phyloP scores from a whole-genome alignment of 1,140 invertebrate species.

The Samia ricini region DNA sequence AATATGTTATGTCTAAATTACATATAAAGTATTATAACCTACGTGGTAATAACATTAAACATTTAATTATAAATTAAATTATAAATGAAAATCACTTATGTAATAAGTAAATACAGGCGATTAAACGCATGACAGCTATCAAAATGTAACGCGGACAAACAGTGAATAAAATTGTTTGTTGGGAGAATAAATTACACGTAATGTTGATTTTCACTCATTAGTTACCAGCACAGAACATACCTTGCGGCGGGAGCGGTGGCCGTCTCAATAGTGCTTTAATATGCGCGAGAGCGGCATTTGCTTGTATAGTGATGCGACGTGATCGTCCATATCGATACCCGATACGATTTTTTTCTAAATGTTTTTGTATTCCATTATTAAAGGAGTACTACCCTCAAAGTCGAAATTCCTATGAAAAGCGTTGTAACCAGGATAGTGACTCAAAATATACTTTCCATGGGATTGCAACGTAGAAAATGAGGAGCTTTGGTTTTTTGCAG shows the following conservation, averaged over 20 bases:
- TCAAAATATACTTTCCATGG: too few species aligned
- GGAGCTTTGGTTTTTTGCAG: too few species aligned
- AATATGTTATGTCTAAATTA: too few species aligned
- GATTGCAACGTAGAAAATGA: too few species aligned
- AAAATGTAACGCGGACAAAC: background rate
- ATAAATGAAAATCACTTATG: background rate
- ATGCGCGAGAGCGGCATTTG: conserved; percentile 4
- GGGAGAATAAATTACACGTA: conserved; percentile 6
- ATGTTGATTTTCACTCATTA: conserved; percentile 6
- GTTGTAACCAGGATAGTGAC: too few species aligned
- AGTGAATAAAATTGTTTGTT: background rate
- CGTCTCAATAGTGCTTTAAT: background rate
- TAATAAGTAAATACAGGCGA: background rate
- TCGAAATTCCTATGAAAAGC: too few species aligned
- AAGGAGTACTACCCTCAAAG: too few species aligned
- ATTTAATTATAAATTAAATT: background rate
- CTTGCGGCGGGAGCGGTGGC: background rate
- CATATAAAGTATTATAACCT: too few species aligned
- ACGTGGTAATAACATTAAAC: too few species aligned
- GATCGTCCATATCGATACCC: background rate
- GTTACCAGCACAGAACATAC: background rate
- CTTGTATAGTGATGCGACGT: background rate
- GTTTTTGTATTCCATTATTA: too few species aligned
- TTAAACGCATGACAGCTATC: background rate
- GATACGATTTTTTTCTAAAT: too few species aligned